These are phyloP conservation scores for Columba guinea DNA, from an alignment of 2,797 vertebrate genomes.

Conservation along the genomic window DNA sequence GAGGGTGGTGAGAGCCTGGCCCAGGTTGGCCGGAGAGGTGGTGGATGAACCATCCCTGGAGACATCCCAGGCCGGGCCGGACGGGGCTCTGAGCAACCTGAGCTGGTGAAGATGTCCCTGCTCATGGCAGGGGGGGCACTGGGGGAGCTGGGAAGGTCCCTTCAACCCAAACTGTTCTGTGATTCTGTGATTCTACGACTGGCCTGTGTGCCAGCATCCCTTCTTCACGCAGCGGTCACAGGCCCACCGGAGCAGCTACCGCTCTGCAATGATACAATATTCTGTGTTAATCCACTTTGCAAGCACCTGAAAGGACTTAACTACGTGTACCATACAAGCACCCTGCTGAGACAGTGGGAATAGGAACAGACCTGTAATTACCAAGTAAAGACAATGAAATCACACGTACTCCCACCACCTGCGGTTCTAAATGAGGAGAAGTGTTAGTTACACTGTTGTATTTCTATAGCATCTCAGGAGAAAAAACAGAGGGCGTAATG, in stretches of 20 bases:
- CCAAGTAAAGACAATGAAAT: conserved; percentile 74
- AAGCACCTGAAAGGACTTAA: conserved; percentile 65
- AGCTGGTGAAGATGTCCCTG: too few species aligned
- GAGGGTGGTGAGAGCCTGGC: too few species aligned
- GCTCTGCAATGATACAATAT: neutral
- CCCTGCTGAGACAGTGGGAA: conserved; percentile 61
- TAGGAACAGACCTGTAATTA: conserved; percentile 72
- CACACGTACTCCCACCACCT: conserved; percentile 61
- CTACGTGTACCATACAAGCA: neutral
- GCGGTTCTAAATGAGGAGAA: conserved; percentile 68
- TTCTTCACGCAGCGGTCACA: neutral
- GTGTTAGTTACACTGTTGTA: conserved; percentile 72
- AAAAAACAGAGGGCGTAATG: conserved; percentile 60
- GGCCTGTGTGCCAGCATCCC: neutral
- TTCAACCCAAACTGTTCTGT: too few species aligned
- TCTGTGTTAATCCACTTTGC: conserved; percentile 27
- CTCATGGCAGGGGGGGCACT: too few species aligned
- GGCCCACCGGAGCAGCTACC: neutral
- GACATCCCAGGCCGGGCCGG: too few species aligned
- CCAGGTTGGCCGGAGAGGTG: too few species aligned
- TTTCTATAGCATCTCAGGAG: conserved; percentile 68
- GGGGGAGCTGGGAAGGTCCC: too few species aligned
- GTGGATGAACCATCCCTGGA: too few species aligned
- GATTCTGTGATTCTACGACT: too few species aligned
- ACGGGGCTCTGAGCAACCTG: too few species aligned